These are phyloP conservation scores for Ischnus inquisitorius DNA, from an alignment of 2,888 invertebrate species.

Conservation along the genomic window DNA sequence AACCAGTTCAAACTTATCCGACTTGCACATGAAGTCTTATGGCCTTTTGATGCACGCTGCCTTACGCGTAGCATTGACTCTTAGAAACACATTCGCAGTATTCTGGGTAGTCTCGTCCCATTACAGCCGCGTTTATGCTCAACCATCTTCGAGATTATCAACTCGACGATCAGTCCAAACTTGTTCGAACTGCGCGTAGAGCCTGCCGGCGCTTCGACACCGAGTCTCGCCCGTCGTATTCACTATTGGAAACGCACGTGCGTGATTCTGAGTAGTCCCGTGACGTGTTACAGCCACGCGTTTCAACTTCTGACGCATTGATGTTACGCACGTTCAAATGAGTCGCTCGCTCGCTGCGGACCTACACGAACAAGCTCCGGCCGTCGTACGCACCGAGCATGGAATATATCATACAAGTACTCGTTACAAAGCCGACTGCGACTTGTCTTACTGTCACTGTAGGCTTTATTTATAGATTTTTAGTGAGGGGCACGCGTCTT, in stretches of 20 bases:
- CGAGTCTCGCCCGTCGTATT: slow-evolving; percentile 32
- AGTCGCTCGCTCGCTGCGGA: slow-evolving; percentile 4
- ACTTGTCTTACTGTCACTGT: slow-evolving; percentile 39
- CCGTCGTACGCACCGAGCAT: slow-evolving; percentile 30
- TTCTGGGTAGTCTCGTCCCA: too few species aligned
- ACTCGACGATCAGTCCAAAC: neutral
- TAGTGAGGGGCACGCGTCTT: slow-evolving; percentile 52
- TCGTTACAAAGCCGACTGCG: slow-evolving; percentile 29
- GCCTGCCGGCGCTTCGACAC: neutral
- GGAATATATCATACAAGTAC: slow-evolving; percentile 7
- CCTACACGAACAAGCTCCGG: slow-evolving; percentile 28
- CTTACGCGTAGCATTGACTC: too few species aligned
- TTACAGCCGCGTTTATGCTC: too few species aligned
- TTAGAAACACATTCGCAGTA: too few species aligned
- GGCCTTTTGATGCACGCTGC: too few species aligned
- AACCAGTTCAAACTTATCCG: too few species aligned
- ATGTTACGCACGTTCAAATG: slow-evolving; percentile 42
- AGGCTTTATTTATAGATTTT: slow-evolving; percentile 58
- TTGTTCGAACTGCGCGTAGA: neutral
- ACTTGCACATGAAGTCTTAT: too few species aligned
- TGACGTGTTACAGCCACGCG: slow-evolving; percentile 45
- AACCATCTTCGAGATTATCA: too few species aligned
- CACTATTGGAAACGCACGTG: slow-evolving; percentile 53
- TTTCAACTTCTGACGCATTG: slow-evolving; percentile 65
- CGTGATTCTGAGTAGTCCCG: slow-evolving; percentile 61